Evolutionary conservation across 2,888 invertebrate species (phyloP).

Genomic region (Craniophora ligustri): DNA sequence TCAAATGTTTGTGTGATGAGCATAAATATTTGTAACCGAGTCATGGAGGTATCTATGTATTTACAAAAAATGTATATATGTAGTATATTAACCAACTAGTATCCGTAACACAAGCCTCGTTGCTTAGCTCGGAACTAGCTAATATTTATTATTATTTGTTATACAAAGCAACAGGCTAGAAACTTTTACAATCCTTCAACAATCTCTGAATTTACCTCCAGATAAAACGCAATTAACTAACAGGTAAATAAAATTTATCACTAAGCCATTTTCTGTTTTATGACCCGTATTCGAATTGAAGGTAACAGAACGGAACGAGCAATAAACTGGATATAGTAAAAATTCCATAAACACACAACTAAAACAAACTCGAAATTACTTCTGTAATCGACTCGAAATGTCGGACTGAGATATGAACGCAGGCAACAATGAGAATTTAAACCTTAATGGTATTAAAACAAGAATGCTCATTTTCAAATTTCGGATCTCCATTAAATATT

Average conservation of each 20-base stretch:
- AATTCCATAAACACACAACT: constrained; percentile 7
- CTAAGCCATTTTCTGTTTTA: constrained; percentile 17
- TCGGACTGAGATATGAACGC: background rate
- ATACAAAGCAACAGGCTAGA: background rate
- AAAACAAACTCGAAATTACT: background rate
- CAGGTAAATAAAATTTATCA: too few species aligned
- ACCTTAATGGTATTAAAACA: constrained; percentile 15
- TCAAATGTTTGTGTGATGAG: too few species aligned
- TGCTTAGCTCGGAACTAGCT: too few species aligned
- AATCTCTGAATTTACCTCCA: constrained; percentile 1
- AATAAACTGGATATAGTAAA: constrained; percentile 11
- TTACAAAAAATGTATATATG: too few species aligned
- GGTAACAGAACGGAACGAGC: background rate
- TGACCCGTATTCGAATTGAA: background rate
- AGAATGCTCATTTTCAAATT: too few species aligned
- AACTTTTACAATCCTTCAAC: constrained; percentile 10
- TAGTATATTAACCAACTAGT: too few species aligned
- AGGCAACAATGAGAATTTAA: constrained; percentile 14
- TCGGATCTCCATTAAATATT: too few species aligned
- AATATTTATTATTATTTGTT: too few species aligned
- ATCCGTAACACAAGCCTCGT: too few species aligned
- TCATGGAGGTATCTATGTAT: too few species aligned
- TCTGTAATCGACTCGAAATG: constrained; percentile 4
- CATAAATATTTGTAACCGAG: too few species aligned
- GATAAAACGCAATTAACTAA: constrained; percentile 26